A percentile compares a stretch with the other conserved stretches of the same genome.
phyloP scores from a whole-genome alignment of 2,888 invertebrate genomes.

The Cephus pulcher region DNA sequence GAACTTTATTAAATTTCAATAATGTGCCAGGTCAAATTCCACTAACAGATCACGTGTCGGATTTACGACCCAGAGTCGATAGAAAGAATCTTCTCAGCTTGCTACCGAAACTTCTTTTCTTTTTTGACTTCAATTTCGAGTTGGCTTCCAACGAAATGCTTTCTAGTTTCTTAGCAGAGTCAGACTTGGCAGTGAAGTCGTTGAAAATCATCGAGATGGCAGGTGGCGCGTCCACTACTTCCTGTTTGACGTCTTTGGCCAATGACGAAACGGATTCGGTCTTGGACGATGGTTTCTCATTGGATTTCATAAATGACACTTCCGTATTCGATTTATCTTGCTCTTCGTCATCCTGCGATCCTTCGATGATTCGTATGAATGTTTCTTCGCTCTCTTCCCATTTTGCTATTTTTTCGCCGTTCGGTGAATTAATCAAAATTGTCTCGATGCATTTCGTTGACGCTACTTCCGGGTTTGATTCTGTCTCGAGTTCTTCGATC shows the following conservation, averaged over 20 bases:
- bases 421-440: background rate
- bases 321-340: conserved; percentile 6
- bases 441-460: conserved; percentile 18
- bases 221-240: background rate
- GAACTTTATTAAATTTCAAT: background rate
- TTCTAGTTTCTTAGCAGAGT: background rate
- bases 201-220: background rate
- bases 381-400: conserved; percentile 47
- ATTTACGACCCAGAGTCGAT: conserved; percentile 33
- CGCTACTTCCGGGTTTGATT: conserved; percentile 20
- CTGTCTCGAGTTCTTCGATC: conserved; percentile 43
- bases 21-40: background rate
- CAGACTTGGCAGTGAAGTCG: background rate
- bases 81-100: conserved; percentile 41
- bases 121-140: conserved; percentile 16
- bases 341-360: conserved; percentile 8
- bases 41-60: background rate
- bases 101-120: conserved; percentile 30
- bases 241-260: background rate
- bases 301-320: background rate
- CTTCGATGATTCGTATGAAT: conserved; percentile 42
- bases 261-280: background rate
- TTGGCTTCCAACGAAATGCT: background rate
- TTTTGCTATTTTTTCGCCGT: conserved; percentile 18
- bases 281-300: background rate